Evolutionary conservation across 37 sponge, comb jelly and placozoan genomes (phyloP), one percentile per base, ranked within the genome.

Genomic region (Halichondria panicea): DNA sequence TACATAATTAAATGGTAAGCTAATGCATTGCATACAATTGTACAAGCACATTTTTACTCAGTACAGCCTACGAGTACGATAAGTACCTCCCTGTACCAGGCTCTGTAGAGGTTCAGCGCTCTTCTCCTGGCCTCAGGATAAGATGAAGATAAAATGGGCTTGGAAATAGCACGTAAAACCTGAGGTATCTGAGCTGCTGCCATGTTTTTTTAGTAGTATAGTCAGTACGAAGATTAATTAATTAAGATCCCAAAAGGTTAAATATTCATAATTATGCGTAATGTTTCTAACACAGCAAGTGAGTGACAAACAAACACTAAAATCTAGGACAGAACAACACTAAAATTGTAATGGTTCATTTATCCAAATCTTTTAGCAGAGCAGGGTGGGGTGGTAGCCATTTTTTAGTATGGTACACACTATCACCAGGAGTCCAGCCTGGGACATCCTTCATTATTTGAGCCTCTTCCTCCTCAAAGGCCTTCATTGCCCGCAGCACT

Each of bases 391-490:
- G 97, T 21, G 83, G 80, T 6, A 95, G 79, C 97, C 97, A 96
- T 33, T 86, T 80, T 32, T 85, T 71, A 15, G 91, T 77, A 62
- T 90, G 70, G 64, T 96, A 96, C 31, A 87, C 81, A 66, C 82
- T 93, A 75, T 96, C 90, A 30, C 94, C 94, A 11, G 76, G 80
- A 61, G 65, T 69, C 91, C 91, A 96, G 21, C 91, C 97, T 36
- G 83, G 83, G 3, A 96, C 97, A 46, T 90, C 75, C 68, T 81
- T 86, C 91, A 87, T 90, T 4, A 96, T 86, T 70, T 72, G 70
- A 8, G 88, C 88, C 44, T 96, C 97, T 43, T 84, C 91, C 55
- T 83, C 82, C 41, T 93, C 97, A 66, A 82, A 85, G 27, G 71
- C 60, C 44, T 79, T 77, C 85, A 90, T 68, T 28, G 77, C 75